phyloP scores from a whole-genome alignment of 2,888 invertebrate species.

The Tiliacea citrago region DNA sequence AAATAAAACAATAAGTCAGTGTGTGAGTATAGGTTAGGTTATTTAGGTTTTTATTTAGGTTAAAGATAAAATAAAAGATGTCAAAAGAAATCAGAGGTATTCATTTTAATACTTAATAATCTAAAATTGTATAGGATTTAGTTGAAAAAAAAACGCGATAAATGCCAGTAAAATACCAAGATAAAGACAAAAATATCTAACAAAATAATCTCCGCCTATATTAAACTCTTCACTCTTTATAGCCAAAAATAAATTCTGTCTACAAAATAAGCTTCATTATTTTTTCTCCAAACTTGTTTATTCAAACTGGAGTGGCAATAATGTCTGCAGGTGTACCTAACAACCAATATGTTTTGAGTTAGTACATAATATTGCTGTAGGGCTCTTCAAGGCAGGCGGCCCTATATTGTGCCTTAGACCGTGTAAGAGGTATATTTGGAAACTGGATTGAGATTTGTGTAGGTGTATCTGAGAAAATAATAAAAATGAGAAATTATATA shows the following conservation, averaged over 20 bases:
- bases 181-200: background rate
- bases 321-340: conserved; percentile 63
- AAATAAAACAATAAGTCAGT: too few species aligned
- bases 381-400: conserved; percentile 44
- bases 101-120: background rate
- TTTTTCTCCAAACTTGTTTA: conserved; percentile 55
- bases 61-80: too few species aligned
- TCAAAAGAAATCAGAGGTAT: background rate
- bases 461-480: conserved; percentile 10
- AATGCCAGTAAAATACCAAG: background rate
- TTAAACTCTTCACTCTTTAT: conserved; percentile 32
- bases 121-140: background rate
- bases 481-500: background rate
- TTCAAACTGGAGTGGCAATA: conserved; percentile 62
- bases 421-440: conserved; percentile 4
- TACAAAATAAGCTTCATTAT: conserved; percentile 35
- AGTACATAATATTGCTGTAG: conserved; percentile 48
- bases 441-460: background rate
- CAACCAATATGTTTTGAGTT: conserved; percentile 67
- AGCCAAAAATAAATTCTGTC: conserved; percentile 45
- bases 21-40: too few species aligned
- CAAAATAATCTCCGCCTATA: conserved; percentile 17
- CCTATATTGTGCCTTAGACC: conserved; percentile 35
- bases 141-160: background rate
- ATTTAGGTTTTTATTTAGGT: too few species aligned